Percentiles rank a stretch among this genome's conserved stretches.
These are phyloP conservation scores for Ceyx erithaca DNA, from an alignment of 2,797 vertebrate species.

Conservation along the genomic window DNA sequence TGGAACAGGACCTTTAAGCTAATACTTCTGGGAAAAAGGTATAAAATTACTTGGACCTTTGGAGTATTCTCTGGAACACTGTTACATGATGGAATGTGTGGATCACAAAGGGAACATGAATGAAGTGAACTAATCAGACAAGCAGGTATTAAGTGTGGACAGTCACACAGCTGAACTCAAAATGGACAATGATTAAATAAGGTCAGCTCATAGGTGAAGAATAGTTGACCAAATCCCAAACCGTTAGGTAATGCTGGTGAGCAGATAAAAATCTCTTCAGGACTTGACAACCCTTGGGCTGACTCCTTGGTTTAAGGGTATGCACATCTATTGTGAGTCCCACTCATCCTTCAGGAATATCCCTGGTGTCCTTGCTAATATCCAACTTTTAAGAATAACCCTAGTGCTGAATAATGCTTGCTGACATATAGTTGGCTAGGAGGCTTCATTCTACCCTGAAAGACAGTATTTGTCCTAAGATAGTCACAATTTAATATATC, in stretches of 20 bases:
- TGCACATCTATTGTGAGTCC: neutral
- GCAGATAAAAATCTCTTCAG: neutral
- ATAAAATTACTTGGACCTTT: neutral
- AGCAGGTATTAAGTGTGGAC: neutral
- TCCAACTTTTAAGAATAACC: neutral
- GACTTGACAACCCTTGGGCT: neutral
- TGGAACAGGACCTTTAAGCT: neutral
- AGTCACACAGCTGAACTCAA: neutral
- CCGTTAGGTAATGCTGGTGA: neutral
- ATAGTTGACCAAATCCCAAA: neutral
- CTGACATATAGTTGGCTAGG: neutral
- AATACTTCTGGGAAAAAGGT: neutral
- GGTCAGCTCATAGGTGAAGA: neutral
- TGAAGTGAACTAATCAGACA: neutral
- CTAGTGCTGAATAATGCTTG: neutral
- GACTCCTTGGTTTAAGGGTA: neutral
- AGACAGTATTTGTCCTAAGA: neutral
- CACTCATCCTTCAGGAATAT: neutral
- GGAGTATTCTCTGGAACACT: neutral
- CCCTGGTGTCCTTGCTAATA: neutral
- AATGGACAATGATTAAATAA: neutral
- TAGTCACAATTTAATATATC: neutral
- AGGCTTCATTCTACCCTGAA: neutral
- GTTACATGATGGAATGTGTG: neutral
- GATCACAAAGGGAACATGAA: neutral